Evolutionary conservation across 2,797 vertebrate genomes (phyloP).

Genomic region (Centropyge bicolor): DNA sequence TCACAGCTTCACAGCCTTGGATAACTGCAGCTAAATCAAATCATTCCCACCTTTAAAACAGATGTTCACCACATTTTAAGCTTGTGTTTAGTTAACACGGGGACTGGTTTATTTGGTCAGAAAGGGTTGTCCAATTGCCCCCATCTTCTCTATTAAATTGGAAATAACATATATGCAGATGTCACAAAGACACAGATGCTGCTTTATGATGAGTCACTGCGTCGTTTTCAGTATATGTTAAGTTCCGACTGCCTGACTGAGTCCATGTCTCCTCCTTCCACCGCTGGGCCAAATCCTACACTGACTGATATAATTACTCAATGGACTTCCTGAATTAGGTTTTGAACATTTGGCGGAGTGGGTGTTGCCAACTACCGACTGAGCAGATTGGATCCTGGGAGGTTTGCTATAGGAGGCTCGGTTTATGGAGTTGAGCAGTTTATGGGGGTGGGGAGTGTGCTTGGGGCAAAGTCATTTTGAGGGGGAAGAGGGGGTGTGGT

Average conservation of each 20-base stretch:
- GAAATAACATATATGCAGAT: background rate
- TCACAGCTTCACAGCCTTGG: background rate
- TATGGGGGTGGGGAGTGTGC: constrained; percentile 35
- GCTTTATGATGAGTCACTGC: background rate
- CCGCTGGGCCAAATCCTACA: background rate
- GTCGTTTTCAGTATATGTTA: background rate
- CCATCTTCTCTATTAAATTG: background rate
- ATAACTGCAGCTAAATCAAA: background rate
- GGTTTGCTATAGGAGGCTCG: constrained; percentile 11
- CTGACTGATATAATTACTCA: background rate
- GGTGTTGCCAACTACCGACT: constrained; percentile 9
- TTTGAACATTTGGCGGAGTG: constrained; percentile 22
- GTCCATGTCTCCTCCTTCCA: no score
- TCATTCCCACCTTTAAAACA: background rate
- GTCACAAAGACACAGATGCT: background rate
- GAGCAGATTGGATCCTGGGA: constrained; percentile 29
- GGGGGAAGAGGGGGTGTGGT: constrained; percentile 51
- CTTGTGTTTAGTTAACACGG: background rate
- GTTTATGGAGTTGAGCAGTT: constrained; percentile 47
- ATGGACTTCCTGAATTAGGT: constrained; percentile 16
- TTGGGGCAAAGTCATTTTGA: constrained; percentile 62
- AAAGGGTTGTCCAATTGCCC: background rate
- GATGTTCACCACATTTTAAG: background rate
- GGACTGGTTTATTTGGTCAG: constrained; percentile 12
- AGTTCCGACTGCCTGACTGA: background rate